A percentile compares a stretch with the other conserved stretches of the same genome.
These are phyloP conservation scores for Emmelina monodactyla DNA, from an alignment of 2,888 invertebrate genomes.

Conservation along the genomic window DNA sequence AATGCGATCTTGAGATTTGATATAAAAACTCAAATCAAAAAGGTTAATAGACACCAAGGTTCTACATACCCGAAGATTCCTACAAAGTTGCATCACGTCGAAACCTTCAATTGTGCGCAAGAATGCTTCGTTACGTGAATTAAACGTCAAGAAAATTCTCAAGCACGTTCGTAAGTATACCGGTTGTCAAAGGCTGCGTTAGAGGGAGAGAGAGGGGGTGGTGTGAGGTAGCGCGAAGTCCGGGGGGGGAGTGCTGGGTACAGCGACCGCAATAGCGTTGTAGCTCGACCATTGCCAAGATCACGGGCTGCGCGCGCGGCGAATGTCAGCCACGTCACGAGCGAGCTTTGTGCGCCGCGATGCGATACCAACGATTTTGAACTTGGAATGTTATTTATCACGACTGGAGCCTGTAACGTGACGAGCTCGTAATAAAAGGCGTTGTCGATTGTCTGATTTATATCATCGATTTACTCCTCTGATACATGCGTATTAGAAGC, in stretches of 20 bases:
- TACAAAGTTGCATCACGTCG: slow-evolving; percentile 23
- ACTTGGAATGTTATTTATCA: slow-evolving; percentile 36
- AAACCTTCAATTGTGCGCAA: slow-evolving; percentile 9
- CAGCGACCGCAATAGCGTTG: slow-evolving; percentile 59
- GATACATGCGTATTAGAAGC: neutral
- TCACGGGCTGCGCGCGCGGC: slow-evolving; percentile 64
- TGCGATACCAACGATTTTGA: slow-evolving; percentile 49
- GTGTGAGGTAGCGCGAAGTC: slow-evolving; percentile 22
- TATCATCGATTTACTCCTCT: neutral
- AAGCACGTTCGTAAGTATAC: slow-evolving; percentile 47
- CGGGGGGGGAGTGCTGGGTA: slow-evolving; percentile 36
- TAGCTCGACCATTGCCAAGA: slow-evolving; percentile 62
- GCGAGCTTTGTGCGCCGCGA: slow-evolving; percentile 51
- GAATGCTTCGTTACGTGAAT: slow-evolving; percentile 51
- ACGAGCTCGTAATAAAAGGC: neutral
- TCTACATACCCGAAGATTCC: neutral
- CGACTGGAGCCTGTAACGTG: slow-evolving; percentile 15
- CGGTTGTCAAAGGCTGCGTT: slow-evolving; percentile 51
- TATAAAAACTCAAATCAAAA: too few species aligned
- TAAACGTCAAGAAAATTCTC: slow-evolving; percentile 57
- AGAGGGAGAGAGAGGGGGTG: slow-evolving; percentile 21
- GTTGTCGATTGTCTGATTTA: neutral
- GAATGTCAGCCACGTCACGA: slow-evolving; percentile 67
- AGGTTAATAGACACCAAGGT: too few species aligned
- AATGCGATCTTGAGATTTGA: too few species aligned